A percentile compares a stretch with the other conserved stretches of the same genome.
Conservation (phyloP, 2,888 invertebrate species). For the Argyresthia goedartella region DNA sequence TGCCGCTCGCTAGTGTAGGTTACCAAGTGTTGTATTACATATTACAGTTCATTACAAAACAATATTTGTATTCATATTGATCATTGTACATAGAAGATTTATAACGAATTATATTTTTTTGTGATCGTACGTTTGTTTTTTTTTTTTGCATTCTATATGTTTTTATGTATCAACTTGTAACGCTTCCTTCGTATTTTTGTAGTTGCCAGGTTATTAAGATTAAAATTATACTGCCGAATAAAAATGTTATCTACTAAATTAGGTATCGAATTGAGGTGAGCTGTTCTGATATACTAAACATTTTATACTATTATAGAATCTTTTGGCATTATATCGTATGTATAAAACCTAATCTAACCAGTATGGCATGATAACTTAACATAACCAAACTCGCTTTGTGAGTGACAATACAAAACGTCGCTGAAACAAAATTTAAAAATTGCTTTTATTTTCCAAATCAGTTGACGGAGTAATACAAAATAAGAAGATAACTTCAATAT, state of each 20-base stretch:
- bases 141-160: slow-evolving; percentile 15
- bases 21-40: slow-evolving; percentile 16
- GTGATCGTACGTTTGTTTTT: slow-evolving; percentile 35
- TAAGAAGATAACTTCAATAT: no score
- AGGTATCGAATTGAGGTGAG: not conserved
- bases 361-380: not conserved
- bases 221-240: not conserved
- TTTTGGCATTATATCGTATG: not conserved
- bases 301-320: not conserved
- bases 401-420: not conserved
- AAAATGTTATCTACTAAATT: not conserved
- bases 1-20: slow-evolving; percentile 16
- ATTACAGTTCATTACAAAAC: slow-evolving; percentile 9
- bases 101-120: slow-evolving; percentile 64
- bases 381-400: not conserved
- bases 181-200: slow-evolving; percentile 8
- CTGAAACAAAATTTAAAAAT: no score
- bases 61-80: slow-evolving; percentile 32
- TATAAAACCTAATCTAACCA: not conserved
- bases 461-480: no score
- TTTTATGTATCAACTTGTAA: no score
- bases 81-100: slow-evolving; percentile 46
- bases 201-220: not conserved
- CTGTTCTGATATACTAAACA: not conserved
- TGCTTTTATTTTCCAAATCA: no score